These are phyloP conservation scores for Zapornia atra DNA, from an alignment of 2,113 vertebrate genomes.

Conservation along the genomic window DNA sequence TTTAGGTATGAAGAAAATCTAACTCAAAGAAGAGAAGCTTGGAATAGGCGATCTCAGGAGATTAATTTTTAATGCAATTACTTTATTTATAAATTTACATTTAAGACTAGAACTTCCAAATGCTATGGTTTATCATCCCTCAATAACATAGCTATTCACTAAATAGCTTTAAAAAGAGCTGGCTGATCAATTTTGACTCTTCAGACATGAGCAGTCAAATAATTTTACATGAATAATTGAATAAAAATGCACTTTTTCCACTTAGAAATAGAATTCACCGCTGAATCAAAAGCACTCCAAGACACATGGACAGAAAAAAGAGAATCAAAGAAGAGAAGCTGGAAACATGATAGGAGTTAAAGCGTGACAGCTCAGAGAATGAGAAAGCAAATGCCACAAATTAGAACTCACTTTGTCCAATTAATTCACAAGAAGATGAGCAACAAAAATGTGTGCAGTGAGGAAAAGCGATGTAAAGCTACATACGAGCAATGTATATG, in stretches of 20 bases:
- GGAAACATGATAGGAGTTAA: not conserved
- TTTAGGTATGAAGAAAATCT: not conserved
- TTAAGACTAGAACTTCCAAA: not conserved
- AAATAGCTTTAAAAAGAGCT: not conserved
- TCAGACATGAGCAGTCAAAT: not conserved
- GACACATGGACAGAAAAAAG: not conserved
- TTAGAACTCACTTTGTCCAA: not conserved
- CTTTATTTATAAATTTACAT: constrained; percentile 7
- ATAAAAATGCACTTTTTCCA: not conserved
- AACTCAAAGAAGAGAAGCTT: not conserved
- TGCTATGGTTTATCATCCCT: not conserved
- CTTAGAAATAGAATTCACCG: not conserved
- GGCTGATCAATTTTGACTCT: not conserved
- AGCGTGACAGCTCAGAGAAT: not conserved
- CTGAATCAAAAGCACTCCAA: constrained; percentile 2
- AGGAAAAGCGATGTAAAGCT: not conserved
- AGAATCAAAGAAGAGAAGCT: not conserved
- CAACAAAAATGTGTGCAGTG: not conserved
- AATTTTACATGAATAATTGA: constrained; percentile 40
- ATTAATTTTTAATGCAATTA: constrained; percentile 8
- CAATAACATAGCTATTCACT: not conserved
- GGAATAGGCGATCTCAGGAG: not conserved
- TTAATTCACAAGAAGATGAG: not conserved
- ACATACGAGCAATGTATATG: not conserved
- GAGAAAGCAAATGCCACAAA: constrained; percentile 13